A percentile compares a stretch with the other conserved stretches of the same genome.
Evolutionary conservation across 2,797 vertebrate species (phyloP).

Genomic region (Mormyrus proboscirostris): DNA sequence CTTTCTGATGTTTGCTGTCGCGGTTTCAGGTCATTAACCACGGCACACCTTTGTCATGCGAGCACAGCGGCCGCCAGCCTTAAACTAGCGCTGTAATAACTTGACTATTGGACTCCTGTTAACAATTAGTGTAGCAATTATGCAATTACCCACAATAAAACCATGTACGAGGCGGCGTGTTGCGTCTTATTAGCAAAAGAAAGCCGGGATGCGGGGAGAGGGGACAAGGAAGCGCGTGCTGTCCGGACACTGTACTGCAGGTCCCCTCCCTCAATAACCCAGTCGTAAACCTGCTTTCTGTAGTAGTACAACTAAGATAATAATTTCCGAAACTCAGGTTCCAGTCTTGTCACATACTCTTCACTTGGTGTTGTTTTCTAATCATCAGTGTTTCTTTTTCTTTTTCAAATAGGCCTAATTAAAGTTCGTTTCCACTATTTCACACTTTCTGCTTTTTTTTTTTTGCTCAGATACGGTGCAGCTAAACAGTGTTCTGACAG

Average conservation of each 20-base stretch:
- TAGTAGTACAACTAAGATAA: neutral
- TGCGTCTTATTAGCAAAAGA: slow-evolving; percentile 57
- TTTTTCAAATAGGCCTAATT: neutral
- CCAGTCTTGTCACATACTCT: neutral
- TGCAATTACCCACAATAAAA: slow-evolving; percentile 73
- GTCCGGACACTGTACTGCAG: neutral
- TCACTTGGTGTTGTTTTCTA: neutral
- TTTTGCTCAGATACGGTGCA: neutral
- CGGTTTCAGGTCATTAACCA: slow-evolving; percentile 61
- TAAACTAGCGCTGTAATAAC: slow-evolving; percentile 57
- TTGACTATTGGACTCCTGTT: slow-evolving; percentile 65
- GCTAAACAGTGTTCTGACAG: neutral
- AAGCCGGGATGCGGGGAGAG: slow-evolving; percentile 35
- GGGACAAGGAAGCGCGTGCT: neutral
- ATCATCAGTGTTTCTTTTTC: neutral
- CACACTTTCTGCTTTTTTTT: neutral
- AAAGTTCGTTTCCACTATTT: neutral
- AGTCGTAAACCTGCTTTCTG: neutral
- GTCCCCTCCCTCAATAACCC: neutral
- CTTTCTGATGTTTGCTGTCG: slow-evolving; percentile 23
- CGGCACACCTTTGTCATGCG: slow-evolving; percentile 55
- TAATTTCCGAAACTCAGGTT: neutral
- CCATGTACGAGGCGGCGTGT: slow-evolving; percentile 29
- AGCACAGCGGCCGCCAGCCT: slow-evolving; percentile 36
- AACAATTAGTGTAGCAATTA: slow-evolving; percentile 76